Base-by-base conservation (phyloP, 92 coral and sea anemone genomes). In the Bergia sp. region DNA sequence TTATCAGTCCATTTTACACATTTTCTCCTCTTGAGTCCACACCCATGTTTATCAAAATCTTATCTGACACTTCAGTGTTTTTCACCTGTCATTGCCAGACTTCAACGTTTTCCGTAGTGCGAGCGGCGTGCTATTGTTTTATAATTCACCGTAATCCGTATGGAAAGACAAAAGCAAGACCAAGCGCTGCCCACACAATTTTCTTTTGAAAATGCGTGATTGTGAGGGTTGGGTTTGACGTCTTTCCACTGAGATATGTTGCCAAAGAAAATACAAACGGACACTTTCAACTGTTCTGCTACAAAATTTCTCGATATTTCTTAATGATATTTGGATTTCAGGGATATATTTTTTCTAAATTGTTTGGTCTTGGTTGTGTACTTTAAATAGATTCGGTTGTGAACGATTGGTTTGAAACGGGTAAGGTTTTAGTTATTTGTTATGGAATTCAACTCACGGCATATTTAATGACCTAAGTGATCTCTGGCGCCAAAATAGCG, bases 1-100 rank as follows among this genome's bases (percentile, higher is more conserved):
- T 45, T 69, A 36, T 69, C 67, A 82, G 64, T 67, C 37, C 47
- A 73, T 71, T 69, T 74, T 21, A 74, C 87, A 69, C 78, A 67
- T 76, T 76, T 76, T 13, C 80, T 36, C 87, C 57, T 57, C 64
- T 80, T 38, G 44, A 37, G 21, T 71, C 65, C 87, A 53, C 87
- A 29, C 87, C 77, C 85, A 53, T 49, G 13, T n/a, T 61, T 65
- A 61, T 41, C n/a, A 37, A 67, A 45, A 42, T 65, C 42, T 29
- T 36, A 20, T 66, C 45, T 20, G 45, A 41, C 39, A 82, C 76
- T 37, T 7, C 39, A 38, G 36, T 65, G 76, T 61, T 61, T 82
- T 18, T 82, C 18, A 45, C 79, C 67, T 84, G 87, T 84, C 87
- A 71, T 11, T 84, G 87, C 21, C 40, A 71, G 44, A 84, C 75